Conservation (phyloP, 2,113 vertebrate genomes). For the Podocnemis expansa region DNA sequence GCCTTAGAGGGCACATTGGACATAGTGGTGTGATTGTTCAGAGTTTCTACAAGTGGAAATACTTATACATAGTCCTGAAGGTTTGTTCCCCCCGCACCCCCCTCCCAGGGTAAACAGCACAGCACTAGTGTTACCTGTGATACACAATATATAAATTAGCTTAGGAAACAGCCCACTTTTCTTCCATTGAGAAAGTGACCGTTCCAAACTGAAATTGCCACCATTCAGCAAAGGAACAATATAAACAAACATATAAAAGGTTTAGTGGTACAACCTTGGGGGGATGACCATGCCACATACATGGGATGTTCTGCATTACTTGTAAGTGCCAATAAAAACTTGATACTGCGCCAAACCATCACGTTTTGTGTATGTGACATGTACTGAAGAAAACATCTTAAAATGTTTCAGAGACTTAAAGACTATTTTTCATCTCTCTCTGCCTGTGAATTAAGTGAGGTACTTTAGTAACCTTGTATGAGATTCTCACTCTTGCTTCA, state of each 20-base stretch:
- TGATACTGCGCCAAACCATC: not conserved
- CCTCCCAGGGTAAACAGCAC: no score
- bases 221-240: not conserved
- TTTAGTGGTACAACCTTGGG: not conserved
- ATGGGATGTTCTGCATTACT: fast-evolving
- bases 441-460: not conserved
- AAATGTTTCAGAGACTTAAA: not conserved
- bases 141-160: no score
- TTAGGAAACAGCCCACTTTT: no score
- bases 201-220: not conserved
- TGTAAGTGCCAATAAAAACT: not conserved
- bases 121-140: no score
- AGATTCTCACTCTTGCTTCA: not conserved
- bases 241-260: not conserved
- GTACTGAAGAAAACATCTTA: not conserved
- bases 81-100: no score
- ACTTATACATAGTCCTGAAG: fast-evolving
- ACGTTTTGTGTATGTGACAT: not conserved
- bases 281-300: not conserved
- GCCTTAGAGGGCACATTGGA: no score
- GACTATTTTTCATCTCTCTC: not conserved
- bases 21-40: not conserved
- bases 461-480: not conserved
- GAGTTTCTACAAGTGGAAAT: not conserved
- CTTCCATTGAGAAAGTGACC: not conserved